Evolutionary conservation across 1,140 invertebrate genomes (phyloP).

Genomic region (Drosophila burlai): DNA sequence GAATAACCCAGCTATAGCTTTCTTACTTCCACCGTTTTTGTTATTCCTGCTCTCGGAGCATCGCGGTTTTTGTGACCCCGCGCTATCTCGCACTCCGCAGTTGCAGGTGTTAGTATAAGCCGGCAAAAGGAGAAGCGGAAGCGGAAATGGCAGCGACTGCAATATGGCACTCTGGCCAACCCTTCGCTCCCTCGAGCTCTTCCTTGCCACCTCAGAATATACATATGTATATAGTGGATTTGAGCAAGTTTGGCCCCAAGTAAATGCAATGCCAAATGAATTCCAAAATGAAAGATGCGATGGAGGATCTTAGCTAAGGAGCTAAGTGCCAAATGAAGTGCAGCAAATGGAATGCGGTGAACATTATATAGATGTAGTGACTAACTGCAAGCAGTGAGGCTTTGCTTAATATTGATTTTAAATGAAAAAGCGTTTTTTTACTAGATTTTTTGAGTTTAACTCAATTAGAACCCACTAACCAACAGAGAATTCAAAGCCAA

Average conservation of each 20-base stretch:
- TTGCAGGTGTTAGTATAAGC: slow-evolving; percentile 54
- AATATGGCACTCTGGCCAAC: slow-evolving; percentile 55
- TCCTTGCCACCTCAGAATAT: slow-evolving; percentile 49
- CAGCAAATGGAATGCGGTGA: slow-evolving; percentile 15
- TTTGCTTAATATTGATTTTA: background rate
- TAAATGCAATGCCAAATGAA: slow-evolving; percentile 70
- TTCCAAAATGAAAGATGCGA: slow-evolving; percentile 56
- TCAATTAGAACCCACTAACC: background rate
- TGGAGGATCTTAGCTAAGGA: slow-evolving; percentile 5
- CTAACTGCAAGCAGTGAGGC: background rate
- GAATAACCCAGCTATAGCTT: background rate
- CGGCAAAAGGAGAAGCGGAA: slow-evolving; percentile 18
- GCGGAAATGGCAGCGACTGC: slow-evolving; percentile 47
- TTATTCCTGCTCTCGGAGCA: slow-evolving; percentile 34
- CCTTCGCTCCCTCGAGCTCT: background rate
- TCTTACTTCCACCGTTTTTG: slow-evolving; percentile 10
- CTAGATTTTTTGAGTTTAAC: background rate
- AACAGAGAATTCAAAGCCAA: background rate
- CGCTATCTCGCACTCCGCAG: slow-evolving; percentile 35
- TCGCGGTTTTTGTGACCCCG: slow-evolving; percentile 66
- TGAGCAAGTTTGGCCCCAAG: slow-evolving; percentile 59
- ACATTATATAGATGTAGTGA: slow-evolving; percentile 1
- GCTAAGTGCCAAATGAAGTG: slow-evolving; percentile 51
- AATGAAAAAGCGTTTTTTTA: background rate
- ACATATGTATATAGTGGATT: slow-evolving; percentile 80